These are phyloP conservation scores for Chromobotia macracanthus DNA, from an alignment of 2,797 vertebrate species.

Conservation along the genomic window DNA sequence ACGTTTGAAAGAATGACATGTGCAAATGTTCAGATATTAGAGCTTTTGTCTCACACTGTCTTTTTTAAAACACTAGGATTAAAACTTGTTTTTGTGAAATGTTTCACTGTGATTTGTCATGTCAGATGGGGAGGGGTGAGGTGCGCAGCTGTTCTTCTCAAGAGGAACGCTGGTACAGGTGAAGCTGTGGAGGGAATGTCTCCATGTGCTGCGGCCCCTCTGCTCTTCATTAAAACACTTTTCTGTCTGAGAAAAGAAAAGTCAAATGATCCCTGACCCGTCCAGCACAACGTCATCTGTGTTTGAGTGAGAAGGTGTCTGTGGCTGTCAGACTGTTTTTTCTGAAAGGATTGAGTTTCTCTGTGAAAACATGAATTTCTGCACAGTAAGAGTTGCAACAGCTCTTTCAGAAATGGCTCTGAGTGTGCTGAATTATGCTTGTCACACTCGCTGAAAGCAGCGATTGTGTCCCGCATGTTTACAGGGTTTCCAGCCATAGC, in stretches of 20 bases:
- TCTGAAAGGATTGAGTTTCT: slow-evolving; percentile 73
- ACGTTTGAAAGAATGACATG: too few relatives aligned
- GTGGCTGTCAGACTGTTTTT: slow-evolving; percentile 8
- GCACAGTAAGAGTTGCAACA: slow-evolving; percentile 40
- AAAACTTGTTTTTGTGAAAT: too few relatives aligned
- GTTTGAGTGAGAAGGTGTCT: slow-evolving; percentile 54
- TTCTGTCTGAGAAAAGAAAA: slow-evolving; percentile 62
- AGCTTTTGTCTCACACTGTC: too few relatives aligned
- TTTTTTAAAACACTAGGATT: too few relatives aligned
- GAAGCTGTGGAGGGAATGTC: slow-evolving; percentile 68
- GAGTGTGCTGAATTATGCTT: slow-evolving; percentile 35
- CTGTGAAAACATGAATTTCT: too few relatives aligned
- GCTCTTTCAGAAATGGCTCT: slow-evolving; percentile 17
- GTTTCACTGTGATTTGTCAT: slow-evolving; percentile 69
- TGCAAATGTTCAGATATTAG: too few relatives aligned
- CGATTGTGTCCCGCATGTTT: slow-evolving; percentile 26
- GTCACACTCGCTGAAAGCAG: slow-evolving; percentile 46
- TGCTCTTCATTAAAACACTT: slow-evolving; percentile 71
- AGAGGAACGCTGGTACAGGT: too few relatives aligned
- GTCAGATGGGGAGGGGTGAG: slow-evolving; percentile 70
- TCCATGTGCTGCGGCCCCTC: slow-evolving; percentile 51
- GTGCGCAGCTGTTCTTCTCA: too few relatives aligned
- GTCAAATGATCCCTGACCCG: slow-evolving; percentile 53
- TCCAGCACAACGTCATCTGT: slow-evolving; percentile 60
- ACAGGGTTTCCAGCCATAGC: slow-evolving; percentile 54